Percentiles rank a stretch among this genome's conserved stretches.
Conservation (phyloP, 2,797 vertebrate genomes). For the Vireo griseus region DNA sequence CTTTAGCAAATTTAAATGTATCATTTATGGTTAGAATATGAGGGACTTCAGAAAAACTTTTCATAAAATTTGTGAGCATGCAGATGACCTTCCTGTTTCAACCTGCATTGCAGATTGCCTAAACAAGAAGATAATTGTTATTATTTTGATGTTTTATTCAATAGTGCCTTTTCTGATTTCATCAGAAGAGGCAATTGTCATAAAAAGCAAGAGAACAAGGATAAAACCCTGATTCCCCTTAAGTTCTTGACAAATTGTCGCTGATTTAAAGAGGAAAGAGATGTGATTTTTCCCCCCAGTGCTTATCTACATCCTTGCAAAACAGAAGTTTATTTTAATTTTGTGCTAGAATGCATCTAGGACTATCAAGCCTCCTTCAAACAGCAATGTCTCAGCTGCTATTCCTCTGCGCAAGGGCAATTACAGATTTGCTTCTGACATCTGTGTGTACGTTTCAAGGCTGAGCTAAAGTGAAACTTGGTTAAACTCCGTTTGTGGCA, state of each 20-base stretch:
- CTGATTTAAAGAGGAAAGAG: background rate
- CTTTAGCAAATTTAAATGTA: background rate
- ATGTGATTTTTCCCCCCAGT: background rate
- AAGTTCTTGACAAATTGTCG: background rate
- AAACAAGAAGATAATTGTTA: background rate
- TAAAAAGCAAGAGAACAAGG: background rate
- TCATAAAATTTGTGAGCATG: background rate
- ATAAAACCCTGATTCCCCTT: background rate
- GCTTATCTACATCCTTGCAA: background rate
- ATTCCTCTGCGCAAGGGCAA: background rate
- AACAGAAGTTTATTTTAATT: background rate
- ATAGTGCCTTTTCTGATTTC: background rate
- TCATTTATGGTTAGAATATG: background rate
- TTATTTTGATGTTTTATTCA: constrained; percentile 41
- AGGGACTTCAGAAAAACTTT: background rate
- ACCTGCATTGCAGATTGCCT: background rate
- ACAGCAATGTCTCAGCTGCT: background rate
- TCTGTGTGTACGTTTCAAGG: background rate
- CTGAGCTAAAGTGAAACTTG: background rate
- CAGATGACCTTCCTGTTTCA: background rate
- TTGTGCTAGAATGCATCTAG: background rate
- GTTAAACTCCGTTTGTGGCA: background rate
- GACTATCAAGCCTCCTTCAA: background rate
- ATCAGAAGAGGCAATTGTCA: background rate
- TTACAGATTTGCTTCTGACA: background rate